Conservation (phyloP, 2,797 vertebrate genomes). For the Bradypodion pumilum region DNA sequence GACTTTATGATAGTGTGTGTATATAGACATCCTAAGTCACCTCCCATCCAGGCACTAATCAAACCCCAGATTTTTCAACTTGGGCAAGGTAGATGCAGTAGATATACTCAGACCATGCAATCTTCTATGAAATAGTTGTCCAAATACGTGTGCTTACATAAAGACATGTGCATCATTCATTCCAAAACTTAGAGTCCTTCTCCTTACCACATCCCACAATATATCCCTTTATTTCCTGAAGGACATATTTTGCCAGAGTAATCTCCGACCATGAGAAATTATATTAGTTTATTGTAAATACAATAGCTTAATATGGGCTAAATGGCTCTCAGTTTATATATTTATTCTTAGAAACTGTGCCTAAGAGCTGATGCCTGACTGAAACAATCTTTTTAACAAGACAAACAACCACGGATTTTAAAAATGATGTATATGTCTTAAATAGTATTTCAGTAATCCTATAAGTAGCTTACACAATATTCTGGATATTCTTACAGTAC, state of each 20-base stretch:
- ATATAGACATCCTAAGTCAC: not conserved
- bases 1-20: not conserved
- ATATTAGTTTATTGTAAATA: not conserved
- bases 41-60: not conserved
- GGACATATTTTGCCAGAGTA: too few relatives aligned
- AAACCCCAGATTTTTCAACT: not conserved
- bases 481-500: conserved; percentile 22
- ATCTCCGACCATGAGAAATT: not conserved
- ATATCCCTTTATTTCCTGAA: not conserved
- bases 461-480: conserved; percentile 32
- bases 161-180: not conserved
- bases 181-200: not conserved
- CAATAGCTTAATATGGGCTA: not conserved
- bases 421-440: conserved; percentile 35
- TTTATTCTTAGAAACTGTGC: too few relatives aligned
- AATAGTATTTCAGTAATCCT: conserved; percentile 29
- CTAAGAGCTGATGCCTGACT: not conserved
- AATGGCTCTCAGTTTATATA: not conserved
- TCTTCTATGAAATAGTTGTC: not conserved
- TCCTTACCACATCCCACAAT: not conserved
- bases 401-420: conserved; percentile 25
- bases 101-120: not conserved
- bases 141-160: not conserved
- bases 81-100: not conserved
- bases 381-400: conserved; percentile 43